Percentiles rank a stretch among this genome's conserved stretches.
phyloP scores from a whole-genome alignment of 2,888 invertebrate genomes.

The Ischnus inquisitorius region DNA sequence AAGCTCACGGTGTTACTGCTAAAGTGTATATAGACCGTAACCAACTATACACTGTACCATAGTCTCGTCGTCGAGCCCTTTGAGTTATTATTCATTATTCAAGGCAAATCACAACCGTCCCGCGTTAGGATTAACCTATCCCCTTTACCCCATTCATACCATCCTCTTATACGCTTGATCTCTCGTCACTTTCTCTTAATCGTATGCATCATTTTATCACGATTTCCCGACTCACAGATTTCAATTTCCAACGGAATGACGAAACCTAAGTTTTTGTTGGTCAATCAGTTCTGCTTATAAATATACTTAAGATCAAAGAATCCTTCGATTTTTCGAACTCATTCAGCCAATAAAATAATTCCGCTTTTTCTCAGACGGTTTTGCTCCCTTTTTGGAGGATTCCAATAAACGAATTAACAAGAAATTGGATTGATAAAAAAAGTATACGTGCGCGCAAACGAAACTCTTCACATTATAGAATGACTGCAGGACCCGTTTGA shows the following conservation, averaged over 20 bases:
- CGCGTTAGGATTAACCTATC: constrained; percentile 73
- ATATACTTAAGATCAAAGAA: neutral
- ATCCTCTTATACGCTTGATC: constrained; percentile 17
- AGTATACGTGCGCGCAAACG: neutral
- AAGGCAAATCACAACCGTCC: constrained; percentile 81
- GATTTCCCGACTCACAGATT: constrained; percentile 47
- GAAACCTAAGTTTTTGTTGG: constrained; percentile 17
- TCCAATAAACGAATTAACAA: neutral
- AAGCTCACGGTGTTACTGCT: constrained; percentile 16
- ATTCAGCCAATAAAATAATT: neutral
- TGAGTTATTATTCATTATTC: constrained; percentile 85
- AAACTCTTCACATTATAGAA: neutral
- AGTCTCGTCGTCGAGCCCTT: constrained; percentile 73
- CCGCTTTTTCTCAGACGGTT: no score
- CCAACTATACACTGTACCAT: neutral
- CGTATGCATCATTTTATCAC: constrained; percentile 7
- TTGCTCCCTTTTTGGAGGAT: neutral
- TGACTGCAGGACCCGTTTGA: neutral
- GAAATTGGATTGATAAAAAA: neutral
- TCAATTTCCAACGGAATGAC: neutral
- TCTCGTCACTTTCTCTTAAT: neutral
- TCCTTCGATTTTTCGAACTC: neutral
- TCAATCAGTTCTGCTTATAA: neutral
- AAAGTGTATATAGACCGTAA: constrained; percentile 5
- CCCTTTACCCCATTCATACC: constrained; percentile 34